Base-by-base conservation (phyloP, 2,888 invertebrate species). In the Hofmannophila pseudospretella region DNA sequence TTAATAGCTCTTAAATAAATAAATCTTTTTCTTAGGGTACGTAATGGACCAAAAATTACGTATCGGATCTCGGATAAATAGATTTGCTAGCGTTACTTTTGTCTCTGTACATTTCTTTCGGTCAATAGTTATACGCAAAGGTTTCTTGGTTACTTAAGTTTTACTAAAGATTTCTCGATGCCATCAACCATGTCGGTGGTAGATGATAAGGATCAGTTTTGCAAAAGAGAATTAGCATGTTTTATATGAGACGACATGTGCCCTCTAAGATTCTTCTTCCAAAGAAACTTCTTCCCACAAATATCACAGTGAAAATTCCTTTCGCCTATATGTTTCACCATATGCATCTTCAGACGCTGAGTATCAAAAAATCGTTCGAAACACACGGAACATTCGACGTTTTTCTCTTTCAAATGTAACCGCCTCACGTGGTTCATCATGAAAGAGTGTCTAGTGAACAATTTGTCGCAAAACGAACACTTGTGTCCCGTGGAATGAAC, bases 181-280 rank as follows among this genome's bases (percentile, higher is more conserved):
- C n/a, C n/a, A n/a, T n/a, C n/a, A n/a, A n/a, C n/a, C n/a, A n/a
- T n/a, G n/a, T n/a, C n/a, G n/a, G n/a, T n/a, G n/a, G n/a, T n/a
- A n/a, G n/a, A n/a, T n/a, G n/a, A n/a, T n/a, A n/a, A n/a, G n/a
- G n/a, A n/a, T 27, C 7, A 27, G 7, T 26, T 26, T 3, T 26
- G 26, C 4, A 27, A 27, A 11, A 11, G 10, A 11, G 11, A 27
- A 27, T 5, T 10, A 7, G 10, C 26, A 22, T 32, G 36, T 42
- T 67, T 68, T 19, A 56, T 54, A 42, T 77, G 77, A 1, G 70
- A 68, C 1, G 61, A 71, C 50, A 88, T 78, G 51, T 91, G 91
- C 0, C 84, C 86, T 19, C 81, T 82, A 16, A 91, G 62, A 45
- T 90, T 89, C 36, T 89, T 89, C 54, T 89, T 88, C 58, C 89